These are phyloP conservation scores for Glareola pratincola DNA, from an alignment of 2,113 vertebrate genomes.

Conservation along the genomic window DNA sequence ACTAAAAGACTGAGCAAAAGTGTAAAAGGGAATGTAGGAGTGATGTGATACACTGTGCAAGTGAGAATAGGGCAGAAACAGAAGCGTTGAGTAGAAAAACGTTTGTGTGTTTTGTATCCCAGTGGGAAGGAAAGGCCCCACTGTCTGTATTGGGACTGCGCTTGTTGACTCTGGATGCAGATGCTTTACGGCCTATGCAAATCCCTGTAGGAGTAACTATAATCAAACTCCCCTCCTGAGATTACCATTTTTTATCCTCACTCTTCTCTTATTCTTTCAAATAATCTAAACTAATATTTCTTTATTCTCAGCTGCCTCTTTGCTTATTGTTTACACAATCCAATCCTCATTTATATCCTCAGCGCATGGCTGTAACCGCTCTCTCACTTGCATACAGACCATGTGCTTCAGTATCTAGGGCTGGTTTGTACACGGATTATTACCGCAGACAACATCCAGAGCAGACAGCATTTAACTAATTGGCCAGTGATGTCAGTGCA, in stretches of 20 bases:
- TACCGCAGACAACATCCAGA: not conserved
- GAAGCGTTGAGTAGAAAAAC: not conserved
- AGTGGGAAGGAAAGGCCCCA: not conserved
- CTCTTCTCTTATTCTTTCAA: not conserved
- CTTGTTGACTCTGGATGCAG: slow-evolving; percentile 17
- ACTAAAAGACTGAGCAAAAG: not conserved
- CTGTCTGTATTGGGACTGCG: not conserved
- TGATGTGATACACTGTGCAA: not conserved
- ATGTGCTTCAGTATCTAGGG: not conserved
- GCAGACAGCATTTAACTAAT: not conserved
- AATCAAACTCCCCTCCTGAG: not conserved
- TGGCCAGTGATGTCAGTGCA: not conserved
- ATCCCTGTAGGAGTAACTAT: not conserved
- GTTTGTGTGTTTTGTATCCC: not conserved
- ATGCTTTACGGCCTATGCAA: not conserved
- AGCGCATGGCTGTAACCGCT: accelerated
- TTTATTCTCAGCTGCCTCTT: not conserved
- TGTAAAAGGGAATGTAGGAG: accelerated
- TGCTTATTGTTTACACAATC: not conserved
- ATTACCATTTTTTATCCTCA: not conserved
- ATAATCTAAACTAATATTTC: slow-evolving; percentile 21
- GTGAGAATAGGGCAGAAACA: not conserved
- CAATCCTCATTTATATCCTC: not conserved
- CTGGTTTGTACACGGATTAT: not conserved
- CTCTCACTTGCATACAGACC: not conserved